Percentiles rank a stretch among this genome's conserved stretches.
These are phyloP conservation scores for Zaprionus capensis DNA, from an alignment of 1,140 invertebrate genomes.

Conservation along the genomic window DNA sequence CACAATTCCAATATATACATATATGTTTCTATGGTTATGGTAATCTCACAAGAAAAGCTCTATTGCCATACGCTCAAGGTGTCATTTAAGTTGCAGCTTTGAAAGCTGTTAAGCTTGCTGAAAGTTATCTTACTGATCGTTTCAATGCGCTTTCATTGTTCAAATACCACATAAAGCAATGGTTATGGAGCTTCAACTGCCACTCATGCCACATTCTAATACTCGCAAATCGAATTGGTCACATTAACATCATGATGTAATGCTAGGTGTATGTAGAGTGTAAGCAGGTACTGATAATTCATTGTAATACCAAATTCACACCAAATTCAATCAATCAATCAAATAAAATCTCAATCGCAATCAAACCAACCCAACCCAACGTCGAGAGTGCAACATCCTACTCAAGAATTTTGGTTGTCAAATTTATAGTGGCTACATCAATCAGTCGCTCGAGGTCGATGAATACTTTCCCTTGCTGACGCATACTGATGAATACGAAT, in stretches of 20 bases:
- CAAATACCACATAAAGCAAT: constrained; percentile 1
- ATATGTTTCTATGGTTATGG: constrained; percentile 49
- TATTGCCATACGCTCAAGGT: constrained; percentile 10
- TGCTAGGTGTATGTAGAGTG: constrained; percentile 55
- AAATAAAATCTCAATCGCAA: constrained; percentile 31
- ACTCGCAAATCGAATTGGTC: constrained; percentile 52
- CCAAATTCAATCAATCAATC: constrained; percentile 40
- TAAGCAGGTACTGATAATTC: constrained; percentile 40
- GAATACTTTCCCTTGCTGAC: constrained; percentile 92
- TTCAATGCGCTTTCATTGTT: neutral
- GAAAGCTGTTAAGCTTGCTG: neutral
- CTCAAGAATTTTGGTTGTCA: constrained; percentile 73
- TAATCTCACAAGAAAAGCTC: constrained; percentile 22
- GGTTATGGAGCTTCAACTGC: constrained; percentile 12
- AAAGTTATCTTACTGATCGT: neutral
- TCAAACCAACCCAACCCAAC: constrained; percentile 19
- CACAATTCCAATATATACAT: constrained; percentile 4
- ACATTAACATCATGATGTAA: constrained; percentile 70
- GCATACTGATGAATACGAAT: constrained; percentile 66
- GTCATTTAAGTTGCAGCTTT: neutral
- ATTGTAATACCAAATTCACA: constrained; percentile 53
- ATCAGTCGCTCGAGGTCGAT: constrained; percentile 95
- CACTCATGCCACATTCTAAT: constrained; percentile 44
- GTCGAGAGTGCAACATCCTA: constrained; percentile 31
- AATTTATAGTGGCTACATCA: constrained; percentile 92